A percentile compares a stretch with the other conserved stretches of the same genome.
Conservation (phyloP, 2,797 vertebrate genomes). For the Trachurus trachurus region DNA sequence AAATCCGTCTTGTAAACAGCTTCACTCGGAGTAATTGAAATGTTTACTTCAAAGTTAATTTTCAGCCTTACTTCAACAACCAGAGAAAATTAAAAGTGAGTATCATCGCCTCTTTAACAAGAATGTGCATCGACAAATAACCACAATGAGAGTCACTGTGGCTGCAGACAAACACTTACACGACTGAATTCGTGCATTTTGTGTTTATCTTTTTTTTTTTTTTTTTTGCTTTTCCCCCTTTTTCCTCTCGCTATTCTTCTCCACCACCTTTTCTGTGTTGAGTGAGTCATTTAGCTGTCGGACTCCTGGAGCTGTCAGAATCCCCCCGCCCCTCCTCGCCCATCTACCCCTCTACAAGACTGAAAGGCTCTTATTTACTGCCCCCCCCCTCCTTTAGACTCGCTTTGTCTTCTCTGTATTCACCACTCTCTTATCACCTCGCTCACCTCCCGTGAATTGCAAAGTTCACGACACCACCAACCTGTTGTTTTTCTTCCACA, state of each 20-base stretch:
- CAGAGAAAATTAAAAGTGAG: background rate
- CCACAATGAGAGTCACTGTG: constrained; percentile 31
- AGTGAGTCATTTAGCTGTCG: constrained; percentile 73
- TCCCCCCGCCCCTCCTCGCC: constrained; percentile 51
- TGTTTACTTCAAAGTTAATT: constrained; percentile 1
- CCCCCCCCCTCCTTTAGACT: constrained; percentile 43
- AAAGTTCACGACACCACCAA: constrained; percentile 52
- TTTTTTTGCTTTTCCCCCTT: background rate
- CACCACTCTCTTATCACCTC: constrained; percentile 28
- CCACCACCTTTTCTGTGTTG: constrained; percentile 58
- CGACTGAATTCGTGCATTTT: constrained; percentile 48
- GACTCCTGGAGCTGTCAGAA: constrained; percentile 57
- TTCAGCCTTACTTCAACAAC: background rate
- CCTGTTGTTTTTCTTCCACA: constrained; percentile 65
- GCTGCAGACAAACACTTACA: constrained; percentile 49
- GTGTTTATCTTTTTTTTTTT: background rate
- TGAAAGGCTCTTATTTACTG: constrained; percentile 73
- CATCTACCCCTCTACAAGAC: constrained; percentile 53
- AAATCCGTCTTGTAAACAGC: background rate
- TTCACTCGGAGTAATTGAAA: background rate
- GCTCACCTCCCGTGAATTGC: constrained; percentile 46
- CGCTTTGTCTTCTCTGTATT: constrained; percentile 33
- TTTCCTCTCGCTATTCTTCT: constrained; percentile 38
- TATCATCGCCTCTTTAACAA: constrained; percentile 20
- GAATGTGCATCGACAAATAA: constrained; percentile 38